Evolutionary conservation across 2,113 vertebrate genomes (phyloP).

Genomic region (Peromyscus polionotus): DNA sequence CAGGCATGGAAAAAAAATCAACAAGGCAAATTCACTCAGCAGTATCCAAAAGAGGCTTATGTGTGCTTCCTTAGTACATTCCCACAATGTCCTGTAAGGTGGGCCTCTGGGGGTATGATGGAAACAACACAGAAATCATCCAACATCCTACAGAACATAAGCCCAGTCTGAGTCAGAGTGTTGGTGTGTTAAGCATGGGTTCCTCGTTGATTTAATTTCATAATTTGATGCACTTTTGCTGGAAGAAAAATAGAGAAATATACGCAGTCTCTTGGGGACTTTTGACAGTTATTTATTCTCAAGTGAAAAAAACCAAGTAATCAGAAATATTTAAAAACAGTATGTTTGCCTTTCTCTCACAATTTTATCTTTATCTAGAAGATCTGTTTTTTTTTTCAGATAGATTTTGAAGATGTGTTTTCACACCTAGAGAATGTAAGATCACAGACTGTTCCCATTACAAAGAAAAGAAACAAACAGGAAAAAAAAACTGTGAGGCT

Average conservation of each 20-base stretch:
- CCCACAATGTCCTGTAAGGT: background rate
- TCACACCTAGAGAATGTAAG: conserved; percentile 80
- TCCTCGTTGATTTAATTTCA: conserved; percentile 37
- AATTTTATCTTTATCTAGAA: conserved; percentile 79
- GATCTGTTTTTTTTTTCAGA: conserved; percentile 67
- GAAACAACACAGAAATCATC: conserved; percentile 16
- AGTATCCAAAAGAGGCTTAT: background rate
- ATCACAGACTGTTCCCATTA: conserved; percentile 76
- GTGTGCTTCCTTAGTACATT: background rate
- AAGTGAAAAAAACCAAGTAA: conserved; percentile 54
- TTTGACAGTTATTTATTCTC: conserved; percentile 51
- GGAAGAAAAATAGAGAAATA: conserved; percentile 31
- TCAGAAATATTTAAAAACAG: conserved; percentile 43
- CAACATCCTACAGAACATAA: background rate
- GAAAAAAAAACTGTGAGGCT: conserved; percentile 72
- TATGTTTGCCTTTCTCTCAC: conserved; percentile 30
- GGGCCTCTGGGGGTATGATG: background rate
- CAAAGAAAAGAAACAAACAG: conserved; percentile 73
- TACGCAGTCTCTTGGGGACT: background rate
- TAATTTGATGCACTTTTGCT: conserved; percentile 23
- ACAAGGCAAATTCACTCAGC: background rate
- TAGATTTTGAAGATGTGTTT: conserved; percentile 77
- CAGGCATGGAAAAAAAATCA: background rate
- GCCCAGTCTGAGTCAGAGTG: conserved; percentile 25
- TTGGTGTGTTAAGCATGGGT: conserved; percentile 29